A percentile compares a stretch with the other conserved stretches of the same genome.
These are phyloP conservation scores for Monochamus saltuarius DNA, from an alignment of 1,140 invertebrate genomes.

Conservation along the genomic window DNA sequence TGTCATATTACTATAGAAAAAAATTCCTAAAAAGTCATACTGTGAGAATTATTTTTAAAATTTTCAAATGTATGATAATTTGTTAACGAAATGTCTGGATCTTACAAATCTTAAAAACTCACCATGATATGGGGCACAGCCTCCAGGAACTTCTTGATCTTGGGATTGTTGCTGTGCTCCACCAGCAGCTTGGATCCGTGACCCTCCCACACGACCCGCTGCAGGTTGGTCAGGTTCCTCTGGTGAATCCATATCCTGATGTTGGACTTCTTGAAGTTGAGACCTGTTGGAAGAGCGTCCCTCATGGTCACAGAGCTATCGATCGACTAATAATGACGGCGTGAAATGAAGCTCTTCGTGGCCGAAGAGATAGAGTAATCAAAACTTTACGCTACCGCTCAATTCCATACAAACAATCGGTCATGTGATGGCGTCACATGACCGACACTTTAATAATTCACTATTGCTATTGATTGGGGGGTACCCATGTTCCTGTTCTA, in stretches of 20 bases:
- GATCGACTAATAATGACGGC: neutral
- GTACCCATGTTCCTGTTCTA: constrained; percentile 13
- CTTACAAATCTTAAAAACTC: constrained; percentile 33
- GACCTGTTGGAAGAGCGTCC: constrained; percentile 47
- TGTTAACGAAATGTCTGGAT: neutral
- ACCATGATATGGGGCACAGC: constrained; percentile 88
- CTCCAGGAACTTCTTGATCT: constrained; percentile 78
- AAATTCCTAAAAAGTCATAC: too few relatives aligned
- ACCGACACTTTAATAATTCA: constrained; percentile 45
- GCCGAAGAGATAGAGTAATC: constrained; percentile 10
- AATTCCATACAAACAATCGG: constrained; percentile 33
- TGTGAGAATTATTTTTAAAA: too few relatives aligned
- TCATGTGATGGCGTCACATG: constrained; percentile 41
- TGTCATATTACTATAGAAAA: too few relatives aligned
- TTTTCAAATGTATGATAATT: too few relatives aligned
- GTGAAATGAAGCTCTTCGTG: neutral
- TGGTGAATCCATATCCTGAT: constrained; percentile 92
- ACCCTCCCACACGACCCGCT: constrained; percentile 84
- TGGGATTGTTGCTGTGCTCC: constrained; percentile 79
- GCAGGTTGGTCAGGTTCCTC: constrained; percentile 76
- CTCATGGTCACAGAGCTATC: neutral
- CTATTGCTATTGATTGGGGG: constrained; percentile 35
- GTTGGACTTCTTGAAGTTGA: constrained; percentile 79
- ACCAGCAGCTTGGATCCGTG: constrained; percentile 76
- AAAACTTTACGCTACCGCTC: constrained; percentile 18